These are phyloP conservation scores for Trematocara nigrifrons DNA, from an alignment of 2,113 vertebrate genomes.

Conservation along the genomic window DNA sequence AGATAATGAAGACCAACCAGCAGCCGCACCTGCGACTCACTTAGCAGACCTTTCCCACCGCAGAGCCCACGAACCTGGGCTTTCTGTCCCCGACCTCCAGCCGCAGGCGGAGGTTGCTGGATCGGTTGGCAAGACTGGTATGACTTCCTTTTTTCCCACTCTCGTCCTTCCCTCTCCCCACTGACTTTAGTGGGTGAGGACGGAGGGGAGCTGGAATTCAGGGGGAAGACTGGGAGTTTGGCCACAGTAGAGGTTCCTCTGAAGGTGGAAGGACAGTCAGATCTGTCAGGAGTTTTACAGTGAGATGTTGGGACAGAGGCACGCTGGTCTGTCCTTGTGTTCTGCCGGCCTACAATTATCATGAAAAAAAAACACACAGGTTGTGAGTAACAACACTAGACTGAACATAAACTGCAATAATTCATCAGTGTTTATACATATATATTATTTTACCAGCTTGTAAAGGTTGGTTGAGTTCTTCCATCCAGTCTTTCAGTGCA, in stretches of 20 bases:
- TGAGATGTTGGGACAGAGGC: slow-evolving; percentile 32
- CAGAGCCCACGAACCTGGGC: slow-evolving; percentile 33
- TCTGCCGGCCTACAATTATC: slow-evolving; percentile 61
- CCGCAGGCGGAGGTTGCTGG: slow-evolving; percentile 6
- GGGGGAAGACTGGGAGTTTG: slow-evolving; percentile 53
- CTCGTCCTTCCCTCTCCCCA: slow-evolving; percentile 14
- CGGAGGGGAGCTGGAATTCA: slow-evolving; percentile 43
- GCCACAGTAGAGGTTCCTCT: slow-evolving; percentile 24
- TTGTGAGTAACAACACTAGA: not conserved
- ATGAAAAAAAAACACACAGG: not conserved
- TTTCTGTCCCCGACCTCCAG: slow-evolving; percentile 37
- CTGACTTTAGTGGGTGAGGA: slow-evolving; percentile 37
- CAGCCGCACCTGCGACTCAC: slow-evolving; percentile 72
- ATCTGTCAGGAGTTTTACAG: slow-evolving; percentile 50
- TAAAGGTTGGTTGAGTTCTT: slow-evolving; percentile 76
- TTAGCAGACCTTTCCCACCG: slow-evolving; percentile 65
- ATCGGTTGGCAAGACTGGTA: not conserved
- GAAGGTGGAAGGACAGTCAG: slow-evolving; percentile 33
- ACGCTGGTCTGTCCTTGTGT: slow-evolving; percentile 48
- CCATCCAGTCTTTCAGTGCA: slow-evolving; percentile 79
- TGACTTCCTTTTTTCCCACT: slow-evolving; percentile 19
- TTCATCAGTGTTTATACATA: too few relatives aligned
- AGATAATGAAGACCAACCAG: slow-evolving; percentile 82
- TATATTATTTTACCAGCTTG: slow-evolving; percentile 67
- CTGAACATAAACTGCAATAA: not conserved